Percentiles rank a stretch among this genome's conserved stretches.
These are phyloP conservation scores for Coelopa frigida DNA, from an alignment of 1,140 invertebrate species.

Conservation along the genomic window DNA sequence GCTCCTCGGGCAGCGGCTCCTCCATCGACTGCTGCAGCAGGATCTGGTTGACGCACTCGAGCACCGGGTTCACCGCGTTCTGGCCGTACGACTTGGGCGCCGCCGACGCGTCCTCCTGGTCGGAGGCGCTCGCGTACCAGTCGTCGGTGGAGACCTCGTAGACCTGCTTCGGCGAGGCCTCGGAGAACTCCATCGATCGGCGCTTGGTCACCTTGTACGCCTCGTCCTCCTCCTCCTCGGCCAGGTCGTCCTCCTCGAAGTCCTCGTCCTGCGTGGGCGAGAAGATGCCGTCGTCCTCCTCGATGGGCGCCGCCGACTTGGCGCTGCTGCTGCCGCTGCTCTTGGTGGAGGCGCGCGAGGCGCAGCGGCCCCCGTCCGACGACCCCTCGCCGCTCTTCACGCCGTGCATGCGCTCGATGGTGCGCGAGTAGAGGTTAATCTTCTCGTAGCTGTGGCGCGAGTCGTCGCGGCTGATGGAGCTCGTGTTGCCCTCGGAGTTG, in stretches of 20 bases:
- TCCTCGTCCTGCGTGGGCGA: constrained; percentile 28
- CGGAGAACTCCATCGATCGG: constrained; percentile 31
- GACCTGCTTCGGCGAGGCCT: constrained; percentile 38
- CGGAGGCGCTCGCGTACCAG: constrained; percentile 56
- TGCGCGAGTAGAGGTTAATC: constrained; percentile 22
- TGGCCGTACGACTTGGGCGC: constrained; percentile 39
- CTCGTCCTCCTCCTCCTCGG: constrained; percentile 15
- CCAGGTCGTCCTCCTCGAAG: constrained; percentile 21
- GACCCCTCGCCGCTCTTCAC: constrained; percentile 15
- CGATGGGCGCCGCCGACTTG: constrained; percentile 6
- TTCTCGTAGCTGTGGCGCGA: constrained; percentile 36
- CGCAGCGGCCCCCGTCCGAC: neutral
- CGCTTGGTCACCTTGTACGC: constrained; percentile 24
- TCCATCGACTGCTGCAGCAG: constrained; percentile 42
- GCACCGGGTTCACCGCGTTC: constrained; percentile 55
- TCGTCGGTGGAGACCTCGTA: constrained; percentile 50
- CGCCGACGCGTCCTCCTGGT: constrained; percentile 50
- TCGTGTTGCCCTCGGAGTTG: constrained; percentile 35
- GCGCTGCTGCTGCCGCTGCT: constrained; percentile 17
- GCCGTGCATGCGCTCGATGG: constrained; percentile 30
- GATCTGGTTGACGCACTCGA: constrained; percentile 59
- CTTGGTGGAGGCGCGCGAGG: constrained; percentile 12
- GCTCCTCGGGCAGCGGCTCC: constrained; percentile 16
- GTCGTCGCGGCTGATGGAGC: constrained; percentile 33
- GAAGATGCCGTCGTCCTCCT: constrained; percentile 31